Evolutionary conservation across 2,113 vertebrate genomes (phyloP).

Genomic region (Meles meles): DNA sequence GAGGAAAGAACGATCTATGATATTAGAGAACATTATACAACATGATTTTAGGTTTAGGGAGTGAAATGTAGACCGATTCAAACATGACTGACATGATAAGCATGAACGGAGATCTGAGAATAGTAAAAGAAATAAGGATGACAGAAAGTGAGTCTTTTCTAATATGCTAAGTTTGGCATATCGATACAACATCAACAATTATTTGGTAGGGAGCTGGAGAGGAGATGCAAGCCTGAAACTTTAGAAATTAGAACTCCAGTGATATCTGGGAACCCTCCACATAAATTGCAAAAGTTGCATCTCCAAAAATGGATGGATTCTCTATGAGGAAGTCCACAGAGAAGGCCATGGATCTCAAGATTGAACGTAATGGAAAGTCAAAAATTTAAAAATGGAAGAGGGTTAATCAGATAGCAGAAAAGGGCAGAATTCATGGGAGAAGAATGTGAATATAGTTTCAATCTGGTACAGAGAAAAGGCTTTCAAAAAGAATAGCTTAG

Average conservation of each 20-base stretch:
- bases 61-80: neutral
- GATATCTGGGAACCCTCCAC: neutral
- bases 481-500: neutral
- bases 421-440: neutral
- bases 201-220: neutral
- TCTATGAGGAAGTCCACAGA: neutral
- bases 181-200: neutral
- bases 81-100: neutral
- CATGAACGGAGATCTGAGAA: neutral
- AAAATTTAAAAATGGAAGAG: neutral
- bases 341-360: neutral
- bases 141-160: neutral
- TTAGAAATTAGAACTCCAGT: neutral
- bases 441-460: neutral
- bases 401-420: neutral
- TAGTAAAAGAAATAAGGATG: neutral
- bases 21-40: neutral
- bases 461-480: neutral
- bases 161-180: neutral
- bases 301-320: neutral
- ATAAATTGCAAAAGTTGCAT: neutral
- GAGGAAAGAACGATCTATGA: neutral
- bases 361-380: neutral
- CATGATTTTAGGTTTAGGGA: neutral
- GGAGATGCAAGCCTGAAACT: neutral